phyloP scores from a whole-genome alignment of 2,113 vertebrate genomes.

The Lichenostomus cassidix region DNA sequence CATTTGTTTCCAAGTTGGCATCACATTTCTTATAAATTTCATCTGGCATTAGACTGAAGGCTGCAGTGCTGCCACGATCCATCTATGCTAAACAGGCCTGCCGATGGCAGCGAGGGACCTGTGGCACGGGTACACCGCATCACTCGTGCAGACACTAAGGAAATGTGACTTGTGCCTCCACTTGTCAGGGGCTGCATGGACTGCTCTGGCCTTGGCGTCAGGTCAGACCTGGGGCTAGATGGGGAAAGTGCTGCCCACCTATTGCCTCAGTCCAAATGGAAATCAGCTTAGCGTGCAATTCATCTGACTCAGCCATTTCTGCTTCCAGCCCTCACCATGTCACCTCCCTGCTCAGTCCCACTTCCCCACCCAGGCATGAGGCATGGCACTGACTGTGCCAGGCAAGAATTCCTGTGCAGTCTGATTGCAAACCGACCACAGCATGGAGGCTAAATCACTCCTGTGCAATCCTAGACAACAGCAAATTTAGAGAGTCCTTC shows the following conservation, averaged over 20 bases:
- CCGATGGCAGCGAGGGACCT: not conserved
- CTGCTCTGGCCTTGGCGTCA: not conserved
- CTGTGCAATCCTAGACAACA: not conserved
- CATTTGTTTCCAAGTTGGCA: not conserved
- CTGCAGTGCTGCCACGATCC: not conserved
- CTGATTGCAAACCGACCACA: rapidly evolving
- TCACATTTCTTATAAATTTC: not conserved
- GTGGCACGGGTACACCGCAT: not conserved
- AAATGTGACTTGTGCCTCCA: not conserved
- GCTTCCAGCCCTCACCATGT: not conserved
- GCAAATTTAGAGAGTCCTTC: not conserved
- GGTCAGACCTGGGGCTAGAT: not conserved
- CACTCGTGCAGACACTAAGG: not conserved
- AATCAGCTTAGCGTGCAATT: not conserved
- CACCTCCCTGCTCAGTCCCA: not conserved
- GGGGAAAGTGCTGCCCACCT: not conserved
- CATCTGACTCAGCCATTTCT: not conserved
- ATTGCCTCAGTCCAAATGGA: not conserved
- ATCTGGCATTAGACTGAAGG: not conserved
- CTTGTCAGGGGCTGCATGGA: not conserved
- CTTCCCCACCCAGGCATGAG: not conserved
- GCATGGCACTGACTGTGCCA: rapidly evolving
- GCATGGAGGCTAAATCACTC: not conserved
- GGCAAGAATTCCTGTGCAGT: not conserved
- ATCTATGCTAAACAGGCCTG: conserved; percentile 6